A percentile compares a stretch with the other conserved stretches of the same genome.
Evolutionary conservation across 2,113 vertebrate species (phyloP).

Genomic region (Alces alces): DNA sequence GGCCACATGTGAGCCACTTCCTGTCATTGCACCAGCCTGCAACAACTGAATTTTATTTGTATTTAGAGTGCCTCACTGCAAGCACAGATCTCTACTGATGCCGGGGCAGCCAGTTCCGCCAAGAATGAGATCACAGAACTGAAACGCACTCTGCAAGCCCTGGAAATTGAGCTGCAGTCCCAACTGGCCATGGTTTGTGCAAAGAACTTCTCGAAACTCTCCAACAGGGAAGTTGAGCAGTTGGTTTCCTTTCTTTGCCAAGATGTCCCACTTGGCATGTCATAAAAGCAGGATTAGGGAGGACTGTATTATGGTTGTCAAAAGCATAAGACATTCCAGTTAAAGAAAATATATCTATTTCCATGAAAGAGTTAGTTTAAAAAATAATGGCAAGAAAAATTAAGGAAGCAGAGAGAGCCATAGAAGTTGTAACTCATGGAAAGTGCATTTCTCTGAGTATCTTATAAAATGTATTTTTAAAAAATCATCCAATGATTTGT

Average conservation of each 20-base stretch:
- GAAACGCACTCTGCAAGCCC: slow-evolving; percentile 78
- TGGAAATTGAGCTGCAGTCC: slow-evolving; percentile 81
- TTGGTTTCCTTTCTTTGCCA: neutral
- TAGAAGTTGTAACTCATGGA: neutral
- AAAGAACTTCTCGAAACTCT: neutral
- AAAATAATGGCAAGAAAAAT: neutral
- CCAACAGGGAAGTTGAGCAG: neutral
- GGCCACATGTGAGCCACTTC: accelerated
- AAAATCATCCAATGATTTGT: neutral
- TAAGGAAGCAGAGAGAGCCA: neutral
- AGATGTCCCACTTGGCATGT: neutral
- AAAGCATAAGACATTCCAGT: neutral
- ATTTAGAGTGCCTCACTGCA: slow-evolving; percentile 79
- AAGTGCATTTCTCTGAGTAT: neutral
- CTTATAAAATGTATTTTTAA: neutral
- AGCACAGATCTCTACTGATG: slow-evolving; percentile 64
- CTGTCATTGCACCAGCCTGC: neutral
- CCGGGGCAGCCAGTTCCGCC: slow-evolving; percentile 74
- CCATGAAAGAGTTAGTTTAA: neutral
- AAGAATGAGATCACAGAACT: slow-evolving; percentile 74
- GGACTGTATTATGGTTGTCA: neutral
- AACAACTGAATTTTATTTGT: neutral
- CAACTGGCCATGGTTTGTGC: slow-evolving; percentile 76
- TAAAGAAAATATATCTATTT: neutral
- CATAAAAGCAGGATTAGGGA: neutral